These are phyloP conservation scores for Octodonta nipae DNA, from an alignment of 2,888 invertebrate species.

Conservation along the genomic window DNA sequence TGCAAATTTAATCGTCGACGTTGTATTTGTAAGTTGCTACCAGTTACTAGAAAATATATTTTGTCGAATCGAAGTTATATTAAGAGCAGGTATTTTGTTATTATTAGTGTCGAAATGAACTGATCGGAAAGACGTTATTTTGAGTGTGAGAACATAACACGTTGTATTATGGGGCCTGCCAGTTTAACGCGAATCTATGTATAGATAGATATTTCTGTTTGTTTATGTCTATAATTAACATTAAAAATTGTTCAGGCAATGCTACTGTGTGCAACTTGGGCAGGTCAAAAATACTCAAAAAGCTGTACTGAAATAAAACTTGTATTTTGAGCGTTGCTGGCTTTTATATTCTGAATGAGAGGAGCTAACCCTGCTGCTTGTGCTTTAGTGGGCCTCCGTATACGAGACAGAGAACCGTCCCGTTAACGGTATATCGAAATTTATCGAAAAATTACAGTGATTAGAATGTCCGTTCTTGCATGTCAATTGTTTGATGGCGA, in stretches of 20 bases:
- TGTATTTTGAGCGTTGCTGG: constrained; percentile 39
- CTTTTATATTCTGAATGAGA: constrained; percentile 36
- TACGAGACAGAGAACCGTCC: constrained; percentile 13
- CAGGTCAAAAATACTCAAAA: constrained; percentile 42
- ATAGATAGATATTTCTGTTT: constrained; percentile 40
- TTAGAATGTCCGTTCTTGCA: too few species aligned
- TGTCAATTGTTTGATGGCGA: too few species aligned
- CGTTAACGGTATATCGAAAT: too few species aligned
- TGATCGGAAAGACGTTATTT: too few species aligned
- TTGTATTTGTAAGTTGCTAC: too few species aligned
- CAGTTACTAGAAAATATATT: too few species aligned
- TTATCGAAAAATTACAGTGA: too few species aligned
- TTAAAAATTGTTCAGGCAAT: constrained; percentile 38
- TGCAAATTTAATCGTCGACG: too few species aligned
- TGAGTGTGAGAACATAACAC: constrained; percentile 2
- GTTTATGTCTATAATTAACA: constrained; percentile 42
- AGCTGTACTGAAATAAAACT: constrained; percentile 41
- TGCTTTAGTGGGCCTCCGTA: constrained; percentile 16
- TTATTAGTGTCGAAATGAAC: too few species aligned
- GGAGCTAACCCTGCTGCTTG: constrained; percentile 8
- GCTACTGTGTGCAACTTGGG: constrained; percentile 37
- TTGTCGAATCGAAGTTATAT: too few species aligned
- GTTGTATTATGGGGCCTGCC: too few species aligned
- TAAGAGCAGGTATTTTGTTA: too few species aligned
- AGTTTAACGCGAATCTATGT: constrained; percentile 34